Conservation (phyloP, 2,888 invertebrate genomes). For the Aphidius colemani region DNA sequence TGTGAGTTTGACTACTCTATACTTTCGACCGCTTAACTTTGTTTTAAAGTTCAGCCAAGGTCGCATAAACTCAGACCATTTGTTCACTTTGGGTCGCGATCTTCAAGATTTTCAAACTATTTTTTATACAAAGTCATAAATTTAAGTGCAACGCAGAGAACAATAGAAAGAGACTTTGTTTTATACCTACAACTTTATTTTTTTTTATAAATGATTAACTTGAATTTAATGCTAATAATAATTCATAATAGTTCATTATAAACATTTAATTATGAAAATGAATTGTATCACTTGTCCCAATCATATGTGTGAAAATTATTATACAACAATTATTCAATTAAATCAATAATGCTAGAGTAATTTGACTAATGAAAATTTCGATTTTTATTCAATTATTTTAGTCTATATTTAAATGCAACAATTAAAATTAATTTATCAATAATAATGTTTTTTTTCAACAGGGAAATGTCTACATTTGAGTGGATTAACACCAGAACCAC, state of each 20-base stretch:
- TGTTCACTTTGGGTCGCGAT: constrained; percentile 22
- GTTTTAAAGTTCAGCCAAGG: constrained; percentile 48
- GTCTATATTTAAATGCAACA: too few species aligned
- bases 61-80: constrained; percentile 30
- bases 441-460: constrained; percentile 42
- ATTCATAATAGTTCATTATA: too few species aligned
- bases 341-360: neutral
- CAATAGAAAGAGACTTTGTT: too few species aligned
- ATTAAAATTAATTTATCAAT: neutral
- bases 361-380: neutral
- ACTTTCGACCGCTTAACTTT: constrained; percentile 52
- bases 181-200: too few species aligned
- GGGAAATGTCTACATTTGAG: constrained; percentile 95
- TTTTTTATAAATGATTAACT: too few species aligned
- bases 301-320: too few species aligned
- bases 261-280: too few species aligned
- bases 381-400: too few species aligned
- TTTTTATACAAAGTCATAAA: constrained; percentile 39
- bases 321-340: constrained; percentile 3
- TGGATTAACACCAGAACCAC: constrained; percentile 90
- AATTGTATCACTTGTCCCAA: too few species aligned
- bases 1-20: constrained; percentile 9
- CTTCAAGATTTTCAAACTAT: constrained; percentile 33
- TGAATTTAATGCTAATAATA: too few species aligned
- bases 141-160: constrained; percentile 14